Evolutionary conservation across 2,113 vertebrate genomes (phyloP), one percentile per base, ranked within the genome.

Genomic region (Nerophis ophidion): DNA sequence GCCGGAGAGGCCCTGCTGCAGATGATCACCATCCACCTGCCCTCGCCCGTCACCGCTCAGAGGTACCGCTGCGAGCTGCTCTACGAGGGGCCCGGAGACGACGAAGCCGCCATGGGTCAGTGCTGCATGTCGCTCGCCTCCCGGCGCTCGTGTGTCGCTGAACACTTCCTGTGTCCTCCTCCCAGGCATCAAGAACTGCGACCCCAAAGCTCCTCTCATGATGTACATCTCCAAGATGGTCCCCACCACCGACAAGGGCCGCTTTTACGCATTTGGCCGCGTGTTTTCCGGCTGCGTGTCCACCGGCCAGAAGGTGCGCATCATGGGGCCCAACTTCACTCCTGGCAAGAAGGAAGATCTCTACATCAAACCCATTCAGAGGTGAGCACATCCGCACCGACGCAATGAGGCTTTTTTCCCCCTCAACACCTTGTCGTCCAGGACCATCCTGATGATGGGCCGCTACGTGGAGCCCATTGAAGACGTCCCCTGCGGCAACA

Each of bases 211-310:
- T 7, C 95, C 94, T 5, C 84, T 98, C 17, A 93, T 98, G 86
- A 98, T 98, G 96, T 98, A 98, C 83, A 97, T 98, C 79, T 98
- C 96, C 48, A 98, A 98, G 85, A 98, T 98, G 95, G 95, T 98
- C 75, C 96, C 95, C 16, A 98, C 96, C 8, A 89, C 85, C 0
- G 95, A 98, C 83, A 98, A 98, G 66, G 95, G 96, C 48, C 92
- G 95, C 17, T 98, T 98, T 84, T 98, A 98, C 0, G 96, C 96
- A 56, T 98, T 98, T 0, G 95, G 95, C 1, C 92, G 94, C 0
- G 95, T 98, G 36, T 98, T 98, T 81, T 98, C 96, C 16, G 94
- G 95, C 63, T 84, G 91, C 2, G 94, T 97, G 14, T 95, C 93
- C 0, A 97, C 94, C 4, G 95, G 95, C 60, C 83, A 92, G 68